Percentiles rank a stretch among this genome's conserved stretches.
Evolutionary conservation across 2,888 invertebrate species (phyloP).

Genomic region (Ferdinandea cuprea): DNA sequence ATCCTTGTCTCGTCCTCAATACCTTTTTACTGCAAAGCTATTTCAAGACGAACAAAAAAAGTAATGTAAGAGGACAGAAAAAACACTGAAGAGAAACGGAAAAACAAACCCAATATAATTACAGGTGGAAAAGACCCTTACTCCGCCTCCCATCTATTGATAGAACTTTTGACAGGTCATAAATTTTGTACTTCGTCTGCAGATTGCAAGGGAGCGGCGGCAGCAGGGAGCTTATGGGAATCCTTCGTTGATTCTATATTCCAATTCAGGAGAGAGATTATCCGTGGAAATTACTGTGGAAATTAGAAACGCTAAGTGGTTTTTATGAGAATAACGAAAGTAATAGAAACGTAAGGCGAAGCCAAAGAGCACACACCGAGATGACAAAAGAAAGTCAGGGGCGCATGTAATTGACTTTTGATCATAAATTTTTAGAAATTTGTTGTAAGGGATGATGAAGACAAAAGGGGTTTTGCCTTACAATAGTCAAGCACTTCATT

Average conservation of each 20-base stretch:
- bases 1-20: slow-evolving; percentile 61
- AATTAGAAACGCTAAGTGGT: slow-evolving; percentile 59
- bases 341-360: background rate
- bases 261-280: slow-evolving; percentile 21
- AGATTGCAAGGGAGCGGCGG: slow-evolving; percentile 24
- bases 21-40: slow-evolving; percentile 33
- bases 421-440: slow-evolving; percentile 37
- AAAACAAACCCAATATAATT: slow-evolving; percentile 60
- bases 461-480: too few relatives aligned
- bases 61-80: slow-evolving; percentile 1
- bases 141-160: slow-evolving; percentile 36
- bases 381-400: slow-evolving; percentile 26
- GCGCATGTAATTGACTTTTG: slow-evolving; percentile 51
- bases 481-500: too few relatives aligned
- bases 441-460: background rate
- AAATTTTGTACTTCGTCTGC: slow-evolving; percentile 56
- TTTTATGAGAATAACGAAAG: slow-evolving; percentile 14
- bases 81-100: slow-evolving; percentile 41
- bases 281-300: slow-evolving; percentile 37
- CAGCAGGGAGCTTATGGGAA: background rate
- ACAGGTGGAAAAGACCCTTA: slow-evolving; percentile 46
- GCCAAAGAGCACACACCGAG: background rate
- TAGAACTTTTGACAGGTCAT: slow-evolving; percentile 70
- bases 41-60: slow-evolving; percentile 41
- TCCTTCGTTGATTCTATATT: background rate